These are phyloP conservation scores for Danio choprae DNA, from an alignment of 2,797 vertebrate genomes.

Conservation along the genomic window DNA sequence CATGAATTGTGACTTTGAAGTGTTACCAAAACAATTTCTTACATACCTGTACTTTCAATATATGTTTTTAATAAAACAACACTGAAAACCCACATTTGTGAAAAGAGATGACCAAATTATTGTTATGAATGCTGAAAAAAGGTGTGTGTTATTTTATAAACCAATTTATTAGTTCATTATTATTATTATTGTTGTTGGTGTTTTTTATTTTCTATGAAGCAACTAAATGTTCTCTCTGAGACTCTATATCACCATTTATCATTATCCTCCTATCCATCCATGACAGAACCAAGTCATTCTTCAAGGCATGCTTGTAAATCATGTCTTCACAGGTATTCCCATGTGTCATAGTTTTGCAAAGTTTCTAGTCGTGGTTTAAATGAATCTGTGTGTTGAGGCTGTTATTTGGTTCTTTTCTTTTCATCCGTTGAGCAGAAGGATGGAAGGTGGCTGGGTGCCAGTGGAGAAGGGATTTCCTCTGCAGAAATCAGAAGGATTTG, in stretches of 20 bases:
- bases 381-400: neutral
- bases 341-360: neutral
- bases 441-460: conserved; percentile 45
- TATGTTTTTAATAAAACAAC: neutral
- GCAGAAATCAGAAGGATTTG: conserved; percentile 51
- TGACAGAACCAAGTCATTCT: neutral
- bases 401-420: conserved; percentile 34
- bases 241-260: neutral
- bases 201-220: neutral
- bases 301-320: neutral
- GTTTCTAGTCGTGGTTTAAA: neutral
- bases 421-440: conserved; percentile 38
- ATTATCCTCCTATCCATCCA: neutral
- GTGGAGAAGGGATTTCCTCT: conserved; percentile 23
- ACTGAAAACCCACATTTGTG: too few species aligned
- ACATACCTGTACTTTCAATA: neutral
- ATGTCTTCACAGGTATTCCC: neutral
- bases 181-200: neutral
- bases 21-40: neutral
- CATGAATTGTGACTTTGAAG: too few species aligned
- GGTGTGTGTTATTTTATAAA: neutral
- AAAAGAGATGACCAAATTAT: neutral
- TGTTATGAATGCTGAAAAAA: neutral
- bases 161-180: neutral
- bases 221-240: neutral